Conservation (phyloP, 2,888 invertebrate genomes). For the Ormyrus pomaceus region DNA sequence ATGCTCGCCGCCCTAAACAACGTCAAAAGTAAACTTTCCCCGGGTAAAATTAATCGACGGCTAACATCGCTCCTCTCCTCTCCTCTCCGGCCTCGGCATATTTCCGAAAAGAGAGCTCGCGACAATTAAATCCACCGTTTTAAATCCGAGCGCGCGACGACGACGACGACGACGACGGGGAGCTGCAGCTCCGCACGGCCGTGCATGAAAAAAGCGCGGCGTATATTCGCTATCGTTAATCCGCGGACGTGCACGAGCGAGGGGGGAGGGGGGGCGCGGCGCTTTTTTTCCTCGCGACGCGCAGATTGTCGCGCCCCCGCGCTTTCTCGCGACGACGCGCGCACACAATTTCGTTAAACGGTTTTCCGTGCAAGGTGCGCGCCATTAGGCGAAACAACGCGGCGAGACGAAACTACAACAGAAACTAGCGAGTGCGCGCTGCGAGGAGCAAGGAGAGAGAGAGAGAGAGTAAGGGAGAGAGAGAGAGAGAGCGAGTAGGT, state of each 20-base stretch:
- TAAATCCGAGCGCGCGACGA: slow-evolving; percentile 30
- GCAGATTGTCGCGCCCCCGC: slow-evolving; percentile 19
- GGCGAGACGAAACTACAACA: slow-evolving; percentile 27
- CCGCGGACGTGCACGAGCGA: neutral
- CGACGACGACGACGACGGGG: neutral
- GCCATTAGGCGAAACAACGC: slow-evolving; percentile 51
- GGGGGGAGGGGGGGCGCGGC: no score
- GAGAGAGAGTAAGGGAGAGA: slow-evolving; percentile 18
- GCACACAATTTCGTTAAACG: slow-evolving; percentile 55
- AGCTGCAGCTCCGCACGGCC: no score
- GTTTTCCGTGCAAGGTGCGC: slow-evolving; percentile 62
- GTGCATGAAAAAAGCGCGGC: slow-evolving; percentile 13
- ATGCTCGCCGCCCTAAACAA: neutral
- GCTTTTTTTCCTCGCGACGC: neutral
- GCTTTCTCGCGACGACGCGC: no score
- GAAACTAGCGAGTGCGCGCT: slow-evolving; percentile 32
- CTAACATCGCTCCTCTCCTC: neutral
- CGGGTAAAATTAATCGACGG: slow-evolving; percentile 33
- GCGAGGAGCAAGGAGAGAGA: slow-evolving; percentile 38
- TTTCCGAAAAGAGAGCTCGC: slow-evolving; percentile 36
- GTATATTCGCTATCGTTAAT: slow-evolving; percentile 49
- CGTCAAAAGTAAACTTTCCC: neutral
- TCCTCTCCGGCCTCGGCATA: neutral
- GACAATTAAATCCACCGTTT: slow-evolving; percentile 50
- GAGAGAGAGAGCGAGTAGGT: neutral